A percentile compares a stretch with the other conserved stretches of the same genome.
phyloP scores from a whole-genome alignment of 2,113 vertebrate genomes.

The Esox niger region DNA sequence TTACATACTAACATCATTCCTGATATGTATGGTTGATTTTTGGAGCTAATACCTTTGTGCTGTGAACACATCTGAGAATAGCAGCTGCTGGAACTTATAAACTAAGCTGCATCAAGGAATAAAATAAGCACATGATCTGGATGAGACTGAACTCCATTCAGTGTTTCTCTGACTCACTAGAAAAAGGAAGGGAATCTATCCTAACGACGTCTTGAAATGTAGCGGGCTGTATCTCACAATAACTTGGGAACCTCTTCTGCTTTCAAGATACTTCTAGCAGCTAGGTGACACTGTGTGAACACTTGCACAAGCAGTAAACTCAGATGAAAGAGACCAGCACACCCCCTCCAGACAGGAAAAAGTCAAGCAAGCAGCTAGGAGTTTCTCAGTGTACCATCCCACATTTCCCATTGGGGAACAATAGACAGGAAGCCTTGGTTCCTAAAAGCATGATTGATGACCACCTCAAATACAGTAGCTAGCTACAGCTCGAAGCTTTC shows the following conservation, averaged over 20 bases:
- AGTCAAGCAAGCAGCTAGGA: not conserved
- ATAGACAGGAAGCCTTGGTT: conserved; percentile 41
- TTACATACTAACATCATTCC: too few species aligned
- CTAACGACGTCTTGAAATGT: too few species aligned
- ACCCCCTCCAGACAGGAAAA: not conserved
- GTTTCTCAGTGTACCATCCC: not conserved
- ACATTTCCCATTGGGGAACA: conserved; percentile 7
- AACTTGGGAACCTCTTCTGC: not conserved
- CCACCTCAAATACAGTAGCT: conserved; percentile 13
- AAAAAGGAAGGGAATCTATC: not conserved
- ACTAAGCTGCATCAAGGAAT: too few species aligned
- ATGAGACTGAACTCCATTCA: too few species aligned
- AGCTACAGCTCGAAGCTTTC: not conserved
- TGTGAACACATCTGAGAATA: too few species aligned
- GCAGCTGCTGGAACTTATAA: too few species aligned
- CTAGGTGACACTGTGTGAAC: not conserved
- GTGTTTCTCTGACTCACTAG: not conserved
- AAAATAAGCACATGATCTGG: too few species aligned
- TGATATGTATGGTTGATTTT: too few species aligned
- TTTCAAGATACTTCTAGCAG: not conserved
- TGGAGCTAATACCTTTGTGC: too few species aligned
- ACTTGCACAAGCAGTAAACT: not conserved
- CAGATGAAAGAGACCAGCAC: not conserved
- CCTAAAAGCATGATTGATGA: conserved; percentile 56
- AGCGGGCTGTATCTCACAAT: too few species aligned